These are phyloP conservation scores for Lepidonotus clava DNA, from an alignment of 2,888 invertebrate genomes.

Conservation along the genomic window DNA sequence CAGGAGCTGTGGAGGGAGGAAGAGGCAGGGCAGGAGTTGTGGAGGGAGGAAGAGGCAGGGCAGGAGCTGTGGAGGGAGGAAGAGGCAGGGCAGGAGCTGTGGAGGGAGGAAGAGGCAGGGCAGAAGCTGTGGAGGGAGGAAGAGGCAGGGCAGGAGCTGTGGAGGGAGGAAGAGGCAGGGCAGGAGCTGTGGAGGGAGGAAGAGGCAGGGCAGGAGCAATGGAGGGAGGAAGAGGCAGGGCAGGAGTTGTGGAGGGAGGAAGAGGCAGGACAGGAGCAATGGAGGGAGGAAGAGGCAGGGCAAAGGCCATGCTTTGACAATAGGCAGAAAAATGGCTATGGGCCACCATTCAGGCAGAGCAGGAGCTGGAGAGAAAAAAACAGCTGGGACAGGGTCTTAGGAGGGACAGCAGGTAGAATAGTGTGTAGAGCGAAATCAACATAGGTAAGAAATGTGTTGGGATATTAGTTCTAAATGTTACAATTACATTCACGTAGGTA, in stretches of 20 bases:
- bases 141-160: background rate
- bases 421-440: too few species aligned
- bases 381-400: too few species aligned
- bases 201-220: background rate
- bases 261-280: background rate
- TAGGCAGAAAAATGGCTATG: background rate
- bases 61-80: background rate
- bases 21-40: too few species aligned
- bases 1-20: background rate
- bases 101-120: slow-evolving; percentile 18
- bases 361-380: too few species aligned
- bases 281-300: background rate
- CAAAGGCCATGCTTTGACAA: background rate
- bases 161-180: background rate
- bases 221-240: background rate
- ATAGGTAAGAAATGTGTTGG: too few species aligned
- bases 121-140: background rate
- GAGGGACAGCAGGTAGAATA: too few species aligned
- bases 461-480: too few species aligned
- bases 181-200: background rate
- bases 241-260: background rate
- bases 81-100: background rate
- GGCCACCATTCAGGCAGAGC: too few species aligned
- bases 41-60: slow-evolving; percentile 24
- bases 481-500: too few species aligned